Base-by-base conservation (phyloP, 2,888 invertebrate genomes). In the Aplocera efformata region DNA sequence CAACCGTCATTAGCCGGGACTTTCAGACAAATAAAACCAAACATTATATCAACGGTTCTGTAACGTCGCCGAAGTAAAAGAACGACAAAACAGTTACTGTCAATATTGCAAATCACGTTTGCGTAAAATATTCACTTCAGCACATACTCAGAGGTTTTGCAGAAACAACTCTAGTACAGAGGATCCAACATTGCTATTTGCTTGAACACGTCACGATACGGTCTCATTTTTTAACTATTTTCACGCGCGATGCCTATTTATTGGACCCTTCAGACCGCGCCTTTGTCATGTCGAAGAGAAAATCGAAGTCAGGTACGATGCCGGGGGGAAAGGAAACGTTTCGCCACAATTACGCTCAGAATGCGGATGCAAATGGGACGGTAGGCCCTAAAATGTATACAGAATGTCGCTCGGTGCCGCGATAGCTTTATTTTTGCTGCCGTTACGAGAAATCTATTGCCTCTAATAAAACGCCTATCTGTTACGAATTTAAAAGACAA, bases 311-410 rank as follows among this genome's bases (percentile, higher is more conserved):
- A 84, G 83, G 80, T 79, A 79, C 67, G 71, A 67, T 60, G 58
- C 48, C 46, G 50, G 54, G 67, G 75, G 80, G 80, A 79, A 73
- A 62, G 51, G 61, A 60, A 70, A 63, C 63, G 58, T 69, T 71
- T 67, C 75, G 72, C 81, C 79, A 79, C 81, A 84, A 85, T 83
- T 83, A 83, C 80, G 69, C 58, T 74, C 63, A 71, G 76, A 84
- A 84, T 79, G 71, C 72, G 78, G 76, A 85, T 85, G 85, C 84
- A 85, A 86, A 86, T 85, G 79, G 79, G 68, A 71, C 68, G 63
- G 72, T 64, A 71, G 73, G 72, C 73, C 71, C 73, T 79, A 78
- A 83, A 81, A 79, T 76, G 70, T 72, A 73, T 74, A 78, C 67
- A 63, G 67, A 71, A 74, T 64, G 67, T 67, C 69, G 69, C 65